Evolutionary conservation across 2,113 vertebrate genomes (phyloP), one percentile per base, ranked within the genome.

Genomic region (Mustelus asterias): DNA sequence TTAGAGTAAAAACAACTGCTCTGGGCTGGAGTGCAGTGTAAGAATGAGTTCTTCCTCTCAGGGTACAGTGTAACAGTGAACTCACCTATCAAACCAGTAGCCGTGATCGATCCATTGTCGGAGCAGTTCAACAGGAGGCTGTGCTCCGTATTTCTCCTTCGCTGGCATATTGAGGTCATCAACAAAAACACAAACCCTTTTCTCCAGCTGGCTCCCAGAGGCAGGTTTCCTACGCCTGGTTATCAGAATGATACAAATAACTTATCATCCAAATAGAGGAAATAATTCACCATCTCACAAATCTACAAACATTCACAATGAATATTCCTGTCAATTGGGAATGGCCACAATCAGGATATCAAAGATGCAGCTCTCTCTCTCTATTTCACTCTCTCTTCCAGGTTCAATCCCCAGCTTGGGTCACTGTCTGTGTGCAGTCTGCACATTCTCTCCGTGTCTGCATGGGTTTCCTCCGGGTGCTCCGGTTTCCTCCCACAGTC

Each of bases 141-240:
- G 98, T 97, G 97, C 97, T 97, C 97, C 97, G 96, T 98, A 97
- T 97, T 98, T 98, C 97, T 98, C 97, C 97, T 98, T 98, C 97
- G 98, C 98, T 97, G 98, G 97, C 97, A 96, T 96, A 97, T 98
- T 98, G 98, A 98, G 98, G 97, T 98, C 98, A 97, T 98, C 98
- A 97, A 97, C 97, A 97, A 97, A 98, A 97, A 98, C 97, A 98
- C 98, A 97, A 97, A 96, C 97, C 96, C 96, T 72, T 96, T 97
- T 97, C 97, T 96, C 97, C 37, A 88, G 96, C 26, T 97, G 97
- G 97, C 96, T 96, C 65, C 96, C 95, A 60, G 96, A 97, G 97
- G 97, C 96, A 67, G 96, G 97, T 96, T 97, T 97, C 96, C 97
- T 98, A 97, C 97, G 97, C 96, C 97, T 97, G 96, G 97, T 58